Conservation (phyloP, 2,797 vertebrate genomes). For the Novumbra hubbsi region DNA sequence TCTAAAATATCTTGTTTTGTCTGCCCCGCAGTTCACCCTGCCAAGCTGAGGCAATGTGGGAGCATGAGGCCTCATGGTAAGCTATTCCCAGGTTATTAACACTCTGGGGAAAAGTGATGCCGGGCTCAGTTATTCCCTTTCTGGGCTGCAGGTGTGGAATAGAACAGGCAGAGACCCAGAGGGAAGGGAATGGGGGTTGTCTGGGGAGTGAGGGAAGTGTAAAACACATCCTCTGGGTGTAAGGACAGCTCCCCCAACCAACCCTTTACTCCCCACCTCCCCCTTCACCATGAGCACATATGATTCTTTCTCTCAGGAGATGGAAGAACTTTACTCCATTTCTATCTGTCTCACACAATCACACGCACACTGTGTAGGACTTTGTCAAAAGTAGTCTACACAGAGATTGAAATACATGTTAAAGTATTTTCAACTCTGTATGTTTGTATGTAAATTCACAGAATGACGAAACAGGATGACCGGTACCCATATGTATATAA, state of each 20-base stretch:
- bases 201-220: slow-evolving; percentile 41
- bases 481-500: background rate
- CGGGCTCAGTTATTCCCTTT: slow-evolving; percentile 58
- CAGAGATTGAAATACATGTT: background rate
- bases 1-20: background rate
- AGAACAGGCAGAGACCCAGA: slow-evolving; percentile 45
- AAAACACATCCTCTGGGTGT: slow-evolving; percentile 26
- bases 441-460: background rate
- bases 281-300: slow-evolving; percentile 7
- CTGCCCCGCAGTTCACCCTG: background rate
- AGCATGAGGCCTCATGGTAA: slow-evolving; percentile 35
- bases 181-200: slow-evolving; percentile 37
- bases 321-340: background rate
- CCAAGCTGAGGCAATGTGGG: background rate
- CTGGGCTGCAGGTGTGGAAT: slow-evolving; percentile 71
- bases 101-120: slow-evolving; percentile 53
- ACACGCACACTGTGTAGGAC: background rate
- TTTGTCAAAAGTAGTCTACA: background rate
- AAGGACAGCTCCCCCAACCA: background rate
- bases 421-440: too few species aligned
- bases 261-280: background rate
- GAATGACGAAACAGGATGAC: background rate
- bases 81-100: slow-evolving; percentile 51
- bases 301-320: slow-evolving; percentile 8
- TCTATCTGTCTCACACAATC: background rate